Evolutionary conservation across 37 sponge, comb jelly and placozoan genomes (phyloP).

Genomic region (Lycopodina hypogea): DNA sequence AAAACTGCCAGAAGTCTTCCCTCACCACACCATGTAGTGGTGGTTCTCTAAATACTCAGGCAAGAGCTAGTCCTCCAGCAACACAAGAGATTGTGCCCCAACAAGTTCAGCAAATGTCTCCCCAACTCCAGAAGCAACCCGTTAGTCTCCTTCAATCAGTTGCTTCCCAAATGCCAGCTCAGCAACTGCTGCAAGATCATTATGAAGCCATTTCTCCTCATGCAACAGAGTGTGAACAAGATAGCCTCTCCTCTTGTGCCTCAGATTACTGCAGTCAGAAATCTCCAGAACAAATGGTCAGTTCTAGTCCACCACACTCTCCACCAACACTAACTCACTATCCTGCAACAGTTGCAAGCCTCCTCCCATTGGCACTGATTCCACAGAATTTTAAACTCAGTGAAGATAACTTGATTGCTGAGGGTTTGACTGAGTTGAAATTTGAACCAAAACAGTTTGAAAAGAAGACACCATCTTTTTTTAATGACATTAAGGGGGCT

Average conservation of each 20-base stretch:
- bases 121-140: background rate
- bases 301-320: background rate
- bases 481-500: background rate
- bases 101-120: background rate
- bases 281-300: background rate
- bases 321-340: background rate
- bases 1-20: too few relatives aligned
- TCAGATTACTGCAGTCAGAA: background rate
- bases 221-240: background rate
- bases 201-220: background rate
- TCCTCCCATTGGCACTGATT: background rate
- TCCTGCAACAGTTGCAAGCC: background rate
- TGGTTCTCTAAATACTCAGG: background rate
- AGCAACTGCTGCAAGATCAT: background rate
- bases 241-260: background rate
- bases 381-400: background rate
- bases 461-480: background rate
- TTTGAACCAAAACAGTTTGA: background rate
- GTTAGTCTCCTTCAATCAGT: background rate
- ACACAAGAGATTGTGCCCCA: background rate
- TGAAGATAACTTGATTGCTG: background rate
- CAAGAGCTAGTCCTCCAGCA: background rate
- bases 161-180: background rate
- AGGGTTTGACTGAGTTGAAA: constrained; percentile 6
- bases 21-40: too few relatives aligned